phyloP scores from a whole-genome alignment of 2,113 vertebrate species.

The Tachysurus fulvidraco region DNA sequence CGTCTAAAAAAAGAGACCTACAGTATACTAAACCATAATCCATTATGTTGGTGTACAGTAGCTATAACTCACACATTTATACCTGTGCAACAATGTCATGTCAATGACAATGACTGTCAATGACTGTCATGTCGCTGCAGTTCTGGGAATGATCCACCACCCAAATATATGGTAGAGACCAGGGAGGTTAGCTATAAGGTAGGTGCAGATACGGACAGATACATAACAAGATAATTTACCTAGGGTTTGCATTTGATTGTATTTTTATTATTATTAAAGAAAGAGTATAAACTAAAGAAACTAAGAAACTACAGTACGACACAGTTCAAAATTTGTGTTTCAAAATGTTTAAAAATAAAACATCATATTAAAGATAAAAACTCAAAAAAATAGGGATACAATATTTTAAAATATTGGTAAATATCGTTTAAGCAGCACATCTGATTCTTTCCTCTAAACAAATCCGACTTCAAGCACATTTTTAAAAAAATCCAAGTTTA shows the following conservation, averaged over 20 bases:
- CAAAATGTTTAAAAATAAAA: not conserved
- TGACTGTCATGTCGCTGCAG: not conserved
- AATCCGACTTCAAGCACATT: not conserved
- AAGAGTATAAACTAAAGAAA: too few species aligned
- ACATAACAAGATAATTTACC: not conserved
- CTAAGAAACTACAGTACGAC: too few species aligned
- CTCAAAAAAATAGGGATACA: not conserved
- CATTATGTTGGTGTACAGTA: not conserved
- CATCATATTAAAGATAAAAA: not conserved
- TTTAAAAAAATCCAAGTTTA: not conserved
- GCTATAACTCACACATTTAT: not conserved
- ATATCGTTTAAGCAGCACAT: not conserved
- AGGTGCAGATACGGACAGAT: not conserved
- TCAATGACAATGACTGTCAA: too few species aligned
- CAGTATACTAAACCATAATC: not conserved
- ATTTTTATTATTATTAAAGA: not conserved
- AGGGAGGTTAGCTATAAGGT: not conserved
- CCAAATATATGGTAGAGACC: not conserved
- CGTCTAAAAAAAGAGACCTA: not conserved
- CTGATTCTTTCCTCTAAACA: not conserved
- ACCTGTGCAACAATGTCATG: not conserved
- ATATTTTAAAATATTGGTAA: not conserved
- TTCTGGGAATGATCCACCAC: not conserved
- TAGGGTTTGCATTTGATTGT: not conserved
- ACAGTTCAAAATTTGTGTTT: not conserved